Percentiles rank a stretch among this genome's conserved stretches.
phyloP scores from a whole-genome alignment of 2,888 invertebrate genomes.

The Aproaerema taeniolella region DNA sequence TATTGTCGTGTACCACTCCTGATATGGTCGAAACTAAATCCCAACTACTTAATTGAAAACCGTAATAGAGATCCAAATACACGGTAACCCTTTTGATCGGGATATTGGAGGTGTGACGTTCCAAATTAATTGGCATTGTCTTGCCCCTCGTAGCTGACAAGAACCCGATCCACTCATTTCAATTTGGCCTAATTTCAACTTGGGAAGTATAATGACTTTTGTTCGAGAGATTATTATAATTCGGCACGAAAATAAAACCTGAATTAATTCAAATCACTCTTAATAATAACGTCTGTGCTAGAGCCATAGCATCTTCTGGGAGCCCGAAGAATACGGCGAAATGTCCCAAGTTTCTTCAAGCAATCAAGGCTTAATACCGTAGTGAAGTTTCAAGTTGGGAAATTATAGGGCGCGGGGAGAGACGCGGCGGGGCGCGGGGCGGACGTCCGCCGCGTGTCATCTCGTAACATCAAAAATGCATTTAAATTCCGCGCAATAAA shows the following conservation, averaged over 20 bases:
- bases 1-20: conserved; percentile 68
- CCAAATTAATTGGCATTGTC: conserved; percentile 44
- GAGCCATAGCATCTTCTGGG: conserved; percentile 68
- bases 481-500: conserved; percentile 78
- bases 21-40: conserved; percentile 62
- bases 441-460: conserved; percentile 76
- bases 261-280: conserved; percentile 68
- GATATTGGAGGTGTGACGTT: conserved; percentile 46
- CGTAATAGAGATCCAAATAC: conserved; percentile 65
- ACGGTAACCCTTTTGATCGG: conserved; percentile 65
- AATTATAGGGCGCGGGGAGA: conserved; percentile 69
- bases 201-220: not conserved
- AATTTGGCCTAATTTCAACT: conserved; percentile 11
- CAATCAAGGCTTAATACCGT: conserved; percentile 78
- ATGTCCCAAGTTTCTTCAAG: conserved; percentile 77
- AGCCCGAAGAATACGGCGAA: conserved; percentile 74
- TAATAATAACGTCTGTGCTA: conserved; percentile 68
- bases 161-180: conserved; percentile 4
- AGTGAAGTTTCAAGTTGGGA: conserved; percentile 76
- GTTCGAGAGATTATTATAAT: conserved; percentile 16
- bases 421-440: conserved; percentile 37
- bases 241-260: conserved; percentile 41
- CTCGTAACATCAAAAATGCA: conserved; percentile 79
- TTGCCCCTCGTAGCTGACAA: conserved; percentile 1
- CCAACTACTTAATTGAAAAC: conserved; percentile 73